These are phyloP conservation scores for Huso huso DNA, from an alignment of 2,797 vertebrate species.

Conservation along the genomic window DNA sequence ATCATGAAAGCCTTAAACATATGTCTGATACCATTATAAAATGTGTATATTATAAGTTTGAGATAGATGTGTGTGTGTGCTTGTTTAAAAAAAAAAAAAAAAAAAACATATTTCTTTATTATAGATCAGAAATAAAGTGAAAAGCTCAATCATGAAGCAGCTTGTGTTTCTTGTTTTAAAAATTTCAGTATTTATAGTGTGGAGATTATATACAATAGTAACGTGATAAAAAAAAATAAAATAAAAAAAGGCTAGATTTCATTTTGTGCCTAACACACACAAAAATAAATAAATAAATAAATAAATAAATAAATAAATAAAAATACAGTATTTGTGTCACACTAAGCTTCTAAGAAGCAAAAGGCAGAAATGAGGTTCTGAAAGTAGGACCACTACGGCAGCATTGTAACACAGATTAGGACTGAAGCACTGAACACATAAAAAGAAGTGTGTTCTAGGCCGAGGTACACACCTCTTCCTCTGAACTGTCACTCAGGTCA, in stretches of 20 bases:
- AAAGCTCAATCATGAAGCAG: no score
- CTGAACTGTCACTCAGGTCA: slow-evolving; percentile 98
- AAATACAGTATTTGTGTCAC: slow-evolving; percentile 47
- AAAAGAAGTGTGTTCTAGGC: slow-evolving; percentile 59
- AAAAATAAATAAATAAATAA: slow-evolving; percentile 32
- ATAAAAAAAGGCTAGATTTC: background rate
- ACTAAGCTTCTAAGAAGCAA: slow-evolving; percentile 34
- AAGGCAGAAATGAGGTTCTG: slow-evolving; percentile 88
- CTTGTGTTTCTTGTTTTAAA: no score
- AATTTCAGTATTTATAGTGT: no score
- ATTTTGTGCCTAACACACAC: slow-evolving; percentile 67
- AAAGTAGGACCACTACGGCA: slow-evolving; percentile 77
- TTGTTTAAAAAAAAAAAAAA: no score
- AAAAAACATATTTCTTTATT: no score
- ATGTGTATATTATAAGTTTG: no score
- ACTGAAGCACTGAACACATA: slow-evolving; percentile 68
- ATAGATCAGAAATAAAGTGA: no score
- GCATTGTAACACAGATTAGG: slow-evolving; percentile 59
- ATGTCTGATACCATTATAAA: no score
- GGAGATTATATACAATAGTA: no score
- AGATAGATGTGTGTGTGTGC: no score
- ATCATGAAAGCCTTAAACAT: no score
- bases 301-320: slow-evolving; percentile 33
- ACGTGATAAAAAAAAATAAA: no score
- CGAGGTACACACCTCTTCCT: slow-evolving; percentile 91